Percentiles rank a stretch among this genome's conserved stretches.
Conservation (phyloP, 2,888 invertebrate species). For the Congeria kusceri region DNA sequence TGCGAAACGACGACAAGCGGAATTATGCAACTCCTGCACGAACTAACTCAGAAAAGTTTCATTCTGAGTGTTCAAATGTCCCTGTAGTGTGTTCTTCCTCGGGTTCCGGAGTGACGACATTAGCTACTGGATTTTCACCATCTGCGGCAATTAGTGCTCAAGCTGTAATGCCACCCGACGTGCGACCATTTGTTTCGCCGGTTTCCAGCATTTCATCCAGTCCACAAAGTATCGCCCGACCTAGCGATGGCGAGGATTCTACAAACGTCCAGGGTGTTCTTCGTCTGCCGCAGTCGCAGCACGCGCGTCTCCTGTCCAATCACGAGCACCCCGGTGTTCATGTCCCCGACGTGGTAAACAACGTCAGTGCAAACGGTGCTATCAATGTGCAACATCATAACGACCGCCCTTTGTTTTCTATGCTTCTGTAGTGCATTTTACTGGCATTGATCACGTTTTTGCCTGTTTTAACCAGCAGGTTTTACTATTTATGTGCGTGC, state of each 20-base stretch:
- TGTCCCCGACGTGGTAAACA: too few species aligned
- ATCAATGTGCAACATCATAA: too few species aligned
- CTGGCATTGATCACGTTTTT: too few species aligned
- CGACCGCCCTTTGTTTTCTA: too few species aligned
- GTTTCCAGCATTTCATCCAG: neutral
- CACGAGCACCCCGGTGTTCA: neutral
- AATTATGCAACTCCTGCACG: neutral
- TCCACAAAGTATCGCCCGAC: neutral
- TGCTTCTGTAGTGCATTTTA: too few species aligned
- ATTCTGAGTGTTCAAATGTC: neutral
- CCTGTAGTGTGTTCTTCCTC: neutral
- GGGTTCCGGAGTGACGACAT: neutral
- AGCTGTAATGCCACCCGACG: neutral
- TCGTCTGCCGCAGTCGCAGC: constrained; percentile 48
- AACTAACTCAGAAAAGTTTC: neutral
- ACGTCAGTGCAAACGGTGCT: too few species aligned
- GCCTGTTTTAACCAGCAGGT: too few species aligned
- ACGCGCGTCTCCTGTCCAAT: constrained; percentile 38
- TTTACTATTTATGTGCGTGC: too few species aligned
- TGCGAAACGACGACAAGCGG: neutral
- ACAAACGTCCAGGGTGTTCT: constrained; percentile 41
- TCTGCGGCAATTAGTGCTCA: neutral
- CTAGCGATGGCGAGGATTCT: neutral
- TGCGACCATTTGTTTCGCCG: constrained; percentile 9
- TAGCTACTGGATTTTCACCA: neutral